phyloP scores from a whole-genome alignment of 2,888 invertebrate species.

The Mythimna vitellina region DNA sequence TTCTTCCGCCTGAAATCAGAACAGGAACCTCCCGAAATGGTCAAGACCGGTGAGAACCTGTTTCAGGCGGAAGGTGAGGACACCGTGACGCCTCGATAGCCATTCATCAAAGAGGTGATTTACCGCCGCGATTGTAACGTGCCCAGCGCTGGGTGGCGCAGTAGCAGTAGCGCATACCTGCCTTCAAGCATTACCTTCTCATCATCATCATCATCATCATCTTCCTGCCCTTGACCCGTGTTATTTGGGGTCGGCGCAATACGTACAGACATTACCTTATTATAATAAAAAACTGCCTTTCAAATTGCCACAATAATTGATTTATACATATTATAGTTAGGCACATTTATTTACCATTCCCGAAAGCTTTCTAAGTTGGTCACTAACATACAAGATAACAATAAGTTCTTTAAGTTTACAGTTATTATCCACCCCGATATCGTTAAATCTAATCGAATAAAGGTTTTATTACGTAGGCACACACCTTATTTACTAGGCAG shows the following conservation, averaged over 20 bases:
- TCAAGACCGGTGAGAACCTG: no score
- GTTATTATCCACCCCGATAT: constrained; percentile 13
- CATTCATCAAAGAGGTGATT: no score
- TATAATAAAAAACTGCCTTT: neutral
- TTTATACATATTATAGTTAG: neutral
- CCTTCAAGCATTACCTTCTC: neutral
- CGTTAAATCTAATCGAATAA: constrained; percentile 39
- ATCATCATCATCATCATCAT: no score
- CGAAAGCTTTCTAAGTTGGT: constrained; percentile 25
- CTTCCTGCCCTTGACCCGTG: no score
- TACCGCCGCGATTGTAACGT: no score
- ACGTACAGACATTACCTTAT: neutral
- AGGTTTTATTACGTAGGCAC: constrained; percentile 41
- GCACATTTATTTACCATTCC: neutral
- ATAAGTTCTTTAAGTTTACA: constrained; percentile 21
- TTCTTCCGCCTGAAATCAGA: no score
- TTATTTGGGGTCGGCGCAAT: no score
- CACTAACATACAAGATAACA: constrained; percentile 15
- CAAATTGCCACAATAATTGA: neutral
- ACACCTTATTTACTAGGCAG: constrained; percentile 66
- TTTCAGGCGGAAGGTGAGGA: no score
- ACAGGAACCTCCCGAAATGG: no score
- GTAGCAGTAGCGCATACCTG: no score
- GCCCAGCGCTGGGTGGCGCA: no score
- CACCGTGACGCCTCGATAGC: no score